phyloP scores from a whole-genome alignment of 2,797 vertebrate species.

The Notolepis coatsorum region DNA sequence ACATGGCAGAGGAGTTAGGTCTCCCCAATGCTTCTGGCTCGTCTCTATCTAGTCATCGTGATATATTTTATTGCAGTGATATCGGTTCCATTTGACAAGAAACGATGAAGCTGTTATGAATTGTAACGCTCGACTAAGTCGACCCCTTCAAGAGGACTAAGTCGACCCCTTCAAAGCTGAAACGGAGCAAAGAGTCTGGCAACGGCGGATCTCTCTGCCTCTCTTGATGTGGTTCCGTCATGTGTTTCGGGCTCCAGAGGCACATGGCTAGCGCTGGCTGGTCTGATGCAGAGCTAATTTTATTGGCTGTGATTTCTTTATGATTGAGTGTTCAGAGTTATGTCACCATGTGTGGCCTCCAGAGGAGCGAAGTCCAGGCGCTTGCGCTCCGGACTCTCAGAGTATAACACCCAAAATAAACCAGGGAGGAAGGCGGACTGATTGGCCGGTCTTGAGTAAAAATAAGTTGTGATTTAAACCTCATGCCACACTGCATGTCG shows the following conservation, averaged over 20 bases:
- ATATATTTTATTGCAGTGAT: conserved; percentile 12
- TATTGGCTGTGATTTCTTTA: conserved; percentile 45
- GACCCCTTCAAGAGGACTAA: not conserved
- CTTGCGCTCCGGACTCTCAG: conserved; percentile 10
- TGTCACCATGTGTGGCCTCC: conserved; percentile 51
- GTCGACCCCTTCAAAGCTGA: conserved; percentile 1
- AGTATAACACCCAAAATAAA: conserved; percentile 18
- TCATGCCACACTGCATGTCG: not conserved
- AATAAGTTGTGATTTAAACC: conserved; percentile 1
- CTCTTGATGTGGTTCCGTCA: conserved; percentile 16
- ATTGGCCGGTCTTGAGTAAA: not conserved
- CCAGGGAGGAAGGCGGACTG: conserved; percentile 6
- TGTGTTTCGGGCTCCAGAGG: not conserved
- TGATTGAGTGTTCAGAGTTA: conserved; percentile 43
- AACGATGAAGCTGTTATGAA: conserved; percentile 29
- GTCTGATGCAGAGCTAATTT: conserved; percentile 28
- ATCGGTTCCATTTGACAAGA: conserved; percentile 30
- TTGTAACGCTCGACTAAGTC: not conserved
- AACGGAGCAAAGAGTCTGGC: conserved; percentile 6
- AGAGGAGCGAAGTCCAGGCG: conserved; percentile 29
- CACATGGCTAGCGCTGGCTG: conserved; percentile 12
- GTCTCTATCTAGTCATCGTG: conserved; percentile 11
- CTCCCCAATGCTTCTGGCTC: not conserved
- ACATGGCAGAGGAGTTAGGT: conserved; percentile 3
- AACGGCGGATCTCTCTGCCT: not conserved